Evolutionary conservation across 2,797 vertebrate genomes (phyloP).

Genomic region (Poeciliopsis turneri): DNA sequence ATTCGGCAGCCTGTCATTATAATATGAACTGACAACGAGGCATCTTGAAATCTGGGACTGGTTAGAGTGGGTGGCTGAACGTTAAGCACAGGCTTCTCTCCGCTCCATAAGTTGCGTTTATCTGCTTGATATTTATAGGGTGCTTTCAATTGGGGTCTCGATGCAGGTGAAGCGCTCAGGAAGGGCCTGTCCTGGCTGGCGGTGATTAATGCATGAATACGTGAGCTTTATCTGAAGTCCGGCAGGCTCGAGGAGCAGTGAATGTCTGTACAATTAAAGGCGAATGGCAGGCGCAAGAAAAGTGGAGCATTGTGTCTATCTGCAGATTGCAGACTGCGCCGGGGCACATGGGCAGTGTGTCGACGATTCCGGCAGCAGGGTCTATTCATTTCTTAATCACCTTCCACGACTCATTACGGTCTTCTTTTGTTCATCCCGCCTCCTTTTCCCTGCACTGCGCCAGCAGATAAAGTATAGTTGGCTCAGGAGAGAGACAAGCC

Average conservation of each 20-base stretch:
- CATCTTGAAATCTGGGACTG: constrained; percentile 38
- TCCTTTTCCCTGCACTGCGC: constrained; percentile 45
- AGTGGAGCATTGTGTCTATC: constrained; percentile 59
- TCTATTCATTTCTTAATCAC: constrained; percentile 77
- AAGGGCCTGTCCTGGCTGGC: constrained; percentile 36
- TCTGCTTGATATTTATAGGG: constrained; percentile 58
- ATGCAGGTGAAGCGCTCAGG: constrained; percentile 52
- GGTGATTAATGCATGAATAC: constrained; percentile 71
- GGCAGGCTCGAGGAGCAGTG: constrained; percentile 57
- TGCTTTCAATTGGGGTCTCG: constrained; percentile 63
- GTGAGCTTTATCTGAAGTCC: constrained; percentile 68
- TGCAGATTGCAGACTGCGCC: constrained; percentile 66
- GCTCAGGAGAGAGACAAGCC: constrained; percentile 50
- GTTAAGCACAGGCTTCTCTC: constrained; percentile 35
- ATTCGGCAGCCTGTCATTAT: constrained; percentile 58
- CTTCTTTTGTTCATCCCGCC: constrained; percentile 70
- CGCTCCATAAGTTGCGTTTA: constrained; percentile 62
- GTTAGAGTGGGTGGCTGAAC: constrained; percentile 43
- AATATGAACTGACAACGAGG: constrained; percentile 53
- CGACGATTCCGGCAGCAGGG: constrained; percentile 54
- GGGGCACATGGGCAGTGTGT: constrained; percentile 32
- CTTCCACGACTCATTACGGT: constrained; percentile 74
- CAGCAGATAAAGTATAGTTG: constrained; percentile 69
- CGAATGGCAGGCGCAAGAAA: constrained; percentile 50
- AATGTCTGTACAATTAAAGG: constrained; percentile 73